phyloP scores from a whole-genome alignment of 2,113 vertebrate genomes.

The Colossoma macropomum region DNA sequence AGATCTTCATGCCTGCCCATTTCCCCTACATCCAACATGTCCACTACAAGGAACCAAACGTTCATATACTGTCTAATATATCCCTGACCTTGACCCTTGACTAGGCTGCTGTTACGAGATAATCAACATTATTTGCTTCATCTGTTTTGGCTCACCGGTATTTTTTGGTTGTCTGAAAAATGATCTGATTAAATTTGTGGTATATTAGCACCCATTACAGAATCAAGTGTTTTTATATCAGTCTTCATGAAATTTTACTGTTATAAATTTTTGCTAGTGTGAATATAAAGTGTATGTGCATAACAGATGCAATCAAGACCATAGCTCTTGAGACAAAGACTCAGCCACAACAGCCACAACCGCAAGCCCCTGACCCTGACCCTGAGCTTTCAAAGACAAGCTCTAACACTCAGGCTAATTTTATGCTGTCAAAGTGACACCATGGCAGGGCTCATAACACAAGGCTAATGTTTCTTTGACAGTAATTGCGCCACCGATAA shows the following conservation, averaged over 20 bases:
- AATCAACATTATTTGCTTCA: too few species aligned
- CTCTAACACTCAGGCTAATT: conserved; percentile 5
- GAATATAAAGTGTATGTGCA: not conserved
- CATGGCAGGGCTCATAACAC: not conserved
- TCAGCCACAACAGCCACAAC: not conserved
- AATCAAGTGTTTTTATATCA: not conserved
- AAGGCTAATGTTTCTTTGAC: conserved; percentile 1
- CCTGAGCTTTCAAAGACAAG: not conserved
- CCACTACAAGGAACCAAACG: too few species aligned
- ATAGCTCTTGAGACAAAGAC: not conserved
- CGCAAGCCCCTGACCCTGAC: not conserved
- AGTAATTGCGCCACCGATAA: not conserved
- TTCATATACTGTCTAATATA: too few species aligned
- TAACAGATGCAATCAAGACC: not conserved
- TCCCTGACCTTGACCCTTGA: too few species aligned
- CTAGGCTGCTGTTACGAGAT: too few species aligned
- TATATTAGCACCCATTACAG: not conserved
- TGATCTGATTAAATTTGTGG: not conserved
- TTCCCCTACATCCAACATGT: too few species aligned
- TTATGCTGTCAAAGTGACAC: conserved; percentile 7
- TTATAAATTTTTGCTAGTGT: not conserved
- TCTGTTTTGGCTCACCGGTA: too few species aligned
- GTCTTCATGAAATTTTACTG: not conserved
- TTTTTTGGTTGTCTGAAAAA: too few species aligned
- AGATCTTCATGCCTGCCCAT: too few species aligned